Percentiles rank a stretch among this genome's conserved stretches.
Evolutionary conservation across 2,797 vertebrate genomes (phyloP).

Genomic region (Amazona ochrocephala): DNA sequence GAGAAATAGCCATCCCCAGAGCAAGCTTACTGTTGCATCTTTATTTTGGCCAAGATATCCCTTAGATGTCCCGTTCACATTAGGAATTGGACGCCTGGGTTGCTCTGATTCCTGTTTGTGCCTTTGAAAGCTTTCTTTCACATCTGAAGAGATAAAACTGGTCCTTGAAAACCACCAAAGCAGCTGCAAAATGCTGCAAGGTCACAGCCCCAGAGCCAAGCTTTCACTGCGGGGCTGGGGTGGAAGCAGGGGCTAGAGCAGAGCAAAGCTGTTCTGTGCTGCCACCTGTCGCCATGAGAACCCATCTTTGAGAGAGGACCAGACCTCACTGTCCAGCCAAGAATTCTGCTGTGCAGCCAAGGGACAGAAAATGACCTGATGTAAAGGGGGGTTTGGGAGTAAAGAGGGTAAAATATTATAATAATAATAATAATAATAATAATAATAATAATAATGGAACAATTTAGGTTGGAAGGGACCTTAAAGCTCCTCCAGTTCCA

Average conservation of each 20-base stretch:
- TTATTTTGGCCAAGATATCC: background rate
- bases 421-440: background rate
- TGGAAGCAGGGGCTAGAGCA: background rate
- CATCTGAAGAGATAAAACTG: background rate
- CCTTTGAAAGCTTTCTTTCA: background rate
- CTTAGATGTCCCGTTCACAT: accelerated
- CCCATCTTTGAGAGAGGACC: background rate
- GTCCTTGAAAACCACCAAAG: background rate
- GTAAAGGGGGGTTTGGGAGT: background rate
- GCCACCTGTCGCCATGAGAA: slow-evolving; percentile 19
- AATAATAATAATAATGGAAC: too few species aligned
- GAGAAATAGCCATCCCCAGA: background rate
- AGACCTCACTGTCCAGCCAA: background rate
- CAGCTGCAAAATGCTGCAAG: background rate
- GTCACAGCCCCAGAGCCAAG: background rate
- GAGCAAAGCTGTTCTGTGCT: slow-evolving; percentile 38
- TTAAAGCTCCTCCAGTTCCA: background rate
- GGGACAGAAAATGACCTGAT: background rate
- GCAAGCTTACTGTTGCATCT: background rate
- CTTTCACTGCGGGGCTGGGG: background rate
- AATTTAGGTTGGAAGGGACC: background rate
- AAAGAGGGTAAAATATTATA: background rate
- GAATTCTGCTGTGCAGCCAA: background rate
- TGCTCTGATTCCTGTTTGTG: background rate
- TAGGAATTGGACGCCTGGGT: background rate